Evolutionary conservation across 2,888 invertebrate genomes (phyloP).

Genomic region (Catocala sponsa): DNA sequence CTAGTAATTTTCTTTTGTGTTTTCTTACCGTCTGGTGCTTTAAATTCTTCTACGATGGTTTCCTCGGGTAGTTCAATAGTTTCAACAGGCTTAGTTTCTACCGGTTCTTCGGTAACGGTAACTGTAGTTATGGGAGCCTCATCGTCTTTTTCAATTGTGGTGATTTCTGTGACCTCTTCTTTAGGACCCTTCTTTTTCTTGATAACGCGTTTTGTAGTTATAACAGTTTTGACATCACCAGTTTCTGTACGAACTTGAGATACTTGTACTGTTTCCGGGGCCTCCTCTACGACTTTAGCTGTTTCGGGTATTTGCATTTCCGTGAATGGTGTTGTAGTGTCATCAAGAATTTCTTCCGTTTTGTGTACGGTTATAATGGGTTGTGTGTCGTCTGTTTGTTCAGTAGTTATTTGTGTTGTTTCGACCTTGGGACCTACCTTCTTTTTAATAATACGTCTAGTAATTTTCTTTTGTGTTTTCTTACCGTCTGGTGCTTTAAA

Average conservation of each 20-base stretch:
- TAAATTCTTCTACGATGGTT: too few relatives aligned
- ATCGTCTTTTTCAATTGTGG: conserved; percentile 56
- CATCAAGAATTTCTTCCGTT: conserved; percentile 17
- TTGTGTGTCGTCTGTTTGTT: not conserved
- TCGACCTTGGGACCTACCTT: conserved; percentile 18
- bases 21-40: too few relatives aligned
- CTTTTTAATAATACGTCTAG: conserved; percentile 44
- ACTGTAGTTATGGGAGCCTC: too few relatives aligned
- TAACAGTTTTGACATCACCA: too few relatives aligned
- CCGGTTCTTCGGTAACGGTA: too few relatives aligned
- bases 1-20: too few relatives aligned
- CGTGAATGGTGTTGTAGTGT: conserved; percentile 10
- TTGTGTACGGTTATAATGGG: conserved; percentile 4
- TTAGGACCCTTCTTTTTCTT: conserved; percentile 34
- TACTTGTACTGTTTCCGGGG: conserved; percentile 16
- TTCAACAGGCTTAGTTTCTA: too few relatives aligned
- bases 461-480: conserved; percentile 43
- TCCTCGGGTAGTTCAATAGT: too few relatives aligned
- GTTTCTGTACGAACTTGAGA: conserved; percentile 29
- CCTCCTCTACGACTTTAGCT: too few relatives aligned
- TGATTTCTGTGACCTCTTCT: conserved; percentile 45
- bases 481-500: conserved; percentile 7
- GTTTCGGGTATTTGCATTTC: not conserved
- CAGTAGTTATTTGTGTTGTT: conserved; percentile 4
- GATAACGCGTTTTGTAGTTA: too few relatives aligned